phyloP scores from a whole-genome alignment of 2,888 invertebrate species.

The Tipula confusa region DNA sequence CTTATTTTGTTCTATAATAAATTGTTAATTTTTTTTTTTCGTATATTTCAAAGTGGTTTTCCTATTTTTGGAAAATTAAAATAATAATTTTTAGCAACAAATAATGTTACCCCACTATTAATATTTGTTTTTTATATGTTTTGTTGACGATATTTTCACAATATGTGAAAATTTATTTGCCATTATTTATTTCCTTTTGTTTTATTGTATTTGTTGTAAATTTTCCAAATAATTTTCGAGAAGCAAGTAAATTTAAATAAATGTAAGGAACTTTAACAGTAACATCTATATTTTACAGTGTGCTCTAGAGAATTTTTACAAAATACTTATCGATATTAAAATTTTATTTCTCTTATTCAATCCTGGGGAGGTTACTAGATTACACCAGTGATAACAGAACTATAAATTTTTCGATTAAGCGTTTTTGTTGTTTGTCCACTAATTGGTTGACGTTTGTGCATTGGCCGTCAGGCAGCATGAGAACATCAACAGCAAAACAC shows the following conservation, averaged over 20 bases:
- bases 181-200: constrained; percentile 6
- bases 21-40: neutral
- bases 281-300: neutral
- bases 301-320: too few species aligned
- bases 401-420: too few species aligned
- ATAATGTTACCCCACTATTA: neutral
- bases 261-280: neutral
- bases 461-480: too few species aligned
- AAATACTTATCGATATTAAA: too few species aligned
- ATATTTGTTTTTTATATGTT: neutral
- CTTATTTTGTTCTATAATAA: neutral
- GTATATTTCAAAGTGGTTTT: neutral
- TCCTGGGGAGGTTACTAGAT: too few species aligned
- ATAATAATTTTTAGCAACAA: constrained; percentile 12
- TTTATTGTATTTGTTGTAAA: neutral
- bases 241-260: neutral
- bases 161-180: constrained; percentile 9
- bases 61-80: neutral
- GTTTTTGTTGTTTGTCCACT: too few species aligned
- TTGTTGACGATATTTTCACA: neutral
- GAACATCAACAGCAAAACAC: too few species aligned
- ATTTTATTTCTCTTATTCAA: too few species aligned
- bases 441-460: too few species aligned
- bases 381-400: too few species aligned
- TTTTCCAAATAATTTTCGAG: neutral